phyloP scores from a whole-genome alignment of 2,113 vertebrate species.

The Peucedramus taeniatus region DNA sequence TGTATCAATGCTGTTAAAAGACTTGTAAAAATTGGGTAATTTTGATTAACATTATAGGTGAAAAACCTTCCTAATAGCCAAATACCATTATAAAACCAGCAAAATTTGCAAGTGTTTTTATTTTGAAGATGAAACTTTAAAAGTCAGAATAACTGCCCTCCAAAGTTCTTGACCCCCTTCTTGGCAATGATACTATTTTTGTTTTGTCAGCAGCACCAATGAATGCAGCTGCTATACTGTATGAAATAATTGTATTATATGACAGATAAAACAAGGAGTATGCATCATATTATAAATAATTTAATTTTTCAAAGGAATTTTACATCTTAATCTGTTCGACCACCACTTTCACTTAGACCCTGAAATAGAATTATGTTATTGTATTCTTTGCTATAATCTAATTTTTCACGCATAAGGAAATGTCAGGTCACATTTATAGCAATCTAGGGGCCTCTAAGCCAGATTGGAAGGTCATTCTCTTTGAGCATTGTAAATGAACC shows the following conservation, averaged over 20 bases:
- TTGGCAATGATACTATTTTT: conserved; percentile 5
- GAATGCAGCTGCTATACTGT: conserved; percentile 12
- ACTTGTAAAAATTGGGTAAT: neutral
- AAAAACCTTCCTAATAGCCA: neutral
- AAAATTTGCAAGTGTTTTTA: neutral
- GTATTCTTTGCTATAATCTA: conserved; percentile 75
- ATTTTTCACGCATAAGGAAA: conserved; percentile 77
- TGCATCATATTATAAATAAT: conserved; percentile 78
- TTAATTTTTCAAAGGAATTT: conserved; percentile 76
- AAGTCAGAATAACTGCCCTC: conserved; percentile 18
- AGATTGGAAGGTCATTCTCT: conserved; percentile 73
- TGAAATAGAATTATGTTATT: conserved; percentile 76
- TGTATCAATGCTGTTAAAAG: neutral
- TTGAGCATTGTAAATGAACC: conserved; percentile 74
- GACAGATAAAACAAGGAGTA: conserved; percentile 73
- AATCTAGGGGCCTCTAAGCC: conserved; percentile 64
- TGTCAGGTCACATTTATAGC: conserved; percentile 78
- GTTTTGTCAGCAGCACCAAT: conserved; percentile 65
- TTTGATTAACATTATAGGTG: neutral
- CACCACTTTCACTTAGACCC: conserved; percentile 78
- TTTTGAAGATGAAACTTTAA: conserved; percentile 7
- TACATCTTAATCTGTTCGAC: conserved; percentile 77
- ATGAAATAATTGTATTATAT: conserved; percentile 75
- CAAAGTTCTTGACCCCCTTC: neutral
- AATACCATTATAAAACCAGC: neutral